phyloP scores from a whole-genome alignment of 1,140 invertebrate species.

The Zaprionus ghesquierei region DNA sequence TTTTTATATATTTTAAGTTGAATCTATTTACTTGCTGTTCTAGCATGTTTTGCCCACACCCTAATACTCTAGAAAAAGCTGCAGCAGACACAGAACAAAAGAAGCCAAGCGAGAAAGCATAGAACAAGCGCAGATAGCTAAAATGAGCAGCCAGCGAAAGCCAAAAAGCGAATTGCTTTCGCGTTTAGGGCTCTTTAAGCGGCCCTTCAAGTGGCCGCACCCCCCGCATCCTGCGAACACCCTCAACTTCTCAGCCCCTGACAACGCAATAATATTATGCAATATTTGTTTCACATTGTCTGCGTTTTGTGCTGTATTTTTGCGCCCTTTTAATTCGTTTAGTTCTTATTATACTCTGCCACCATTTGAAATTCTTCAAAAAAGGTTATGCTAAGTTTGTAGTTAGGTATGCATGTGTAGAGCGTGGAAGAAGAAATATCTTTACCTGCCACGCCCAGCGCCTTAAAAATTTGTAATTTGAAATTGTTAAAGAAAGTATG shows the following conservation, averaged over 20 bases:
- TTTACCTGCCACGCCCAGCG: too few species aligned
- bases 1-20: too few species aligned
- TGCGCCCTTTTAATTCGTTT: neutral
- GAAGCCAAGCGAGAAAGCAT: neutral
- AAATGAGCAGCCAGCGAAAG: conserved; percentile 40
- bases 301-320: neutral
- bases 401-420: too few species aligned
- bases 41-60: too few species aligned
- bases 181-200: conserved; percentile 56
- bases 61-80: neutral
- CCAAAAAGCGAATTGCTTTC: conserved; percentile 69
- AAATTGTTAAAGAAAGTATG: too few species aligned
- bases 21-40: too few species aligned
- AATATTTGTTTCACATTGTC: conserved; percentile 70
- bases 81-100: neutral
- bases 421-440: too few species aligned
- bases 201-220: conserved; percentile 31
- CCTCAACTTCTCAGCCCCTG: neutral
- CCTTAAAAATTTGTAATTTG: too few species aligned
- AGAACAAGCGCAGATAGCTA: neutral
- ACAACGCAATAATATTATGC: conserved; percentile 65
- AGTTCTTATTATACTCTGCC: conserved; percentile 1
- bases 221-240: neutral
- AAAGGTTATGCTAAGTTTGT: too few species aligned
- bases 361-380: too few species aligned